Conservation (phyloP, 2,113 vertebrate genomes). For the Peucedramus taeniatus region DNA sequence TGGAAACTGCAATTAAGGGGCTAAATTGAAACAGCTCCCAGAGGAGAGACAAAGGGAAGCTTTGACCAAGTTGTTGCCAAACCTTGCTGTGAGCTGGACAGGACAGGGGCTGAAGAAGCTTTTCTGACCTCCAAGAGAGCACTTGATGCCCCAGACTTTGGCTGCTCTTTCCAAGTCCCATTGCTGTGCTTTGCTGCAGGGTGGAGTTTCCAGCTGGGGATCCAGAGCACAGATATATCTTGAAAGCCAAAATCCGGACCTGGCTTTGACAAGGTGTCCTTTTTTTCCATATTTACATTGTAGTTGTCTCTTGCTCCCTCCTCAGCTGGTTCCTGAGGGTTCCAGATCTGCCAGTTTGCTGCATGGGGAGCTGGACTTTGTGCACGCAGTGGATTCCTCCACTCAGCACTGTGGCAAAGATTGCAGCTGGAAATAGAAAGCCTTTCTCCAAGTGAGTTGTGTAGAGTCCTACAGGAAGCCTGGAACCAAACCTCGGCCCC, state of each 20-base stretch:
- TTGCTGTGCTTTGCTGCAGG: background rate
- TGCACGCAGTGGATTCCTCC: rapidly evolving
- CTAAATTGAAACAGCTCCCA: background rate
- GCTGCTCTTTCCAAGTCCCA: background rate
- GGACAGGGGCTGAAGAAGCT: background rate
- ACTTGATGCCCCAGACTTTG: background rate
- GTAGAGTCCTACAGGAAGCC: background rate
- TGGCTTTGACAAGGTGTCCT: background rate
- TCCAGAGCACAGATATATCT: background rate
- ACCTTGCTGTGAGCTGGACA: background rate
- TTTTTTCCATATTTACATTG: background rate
- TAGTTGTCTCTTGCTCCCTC: background rate
- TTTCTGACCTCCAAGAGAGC: background rate
- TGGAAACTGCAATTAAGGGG: background rate
- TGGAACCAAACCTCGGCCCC: background rate
- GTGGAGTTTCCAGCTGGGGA: background rate
- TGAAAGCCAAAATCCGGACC: background rate
- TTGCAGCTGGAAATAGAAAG: background rate
- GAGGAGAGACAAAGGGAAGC: background rate
- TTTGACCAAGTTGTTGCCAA: background rate
- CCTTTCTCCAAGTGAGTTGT: background rate
- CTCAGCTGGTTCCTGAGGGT: background rate
- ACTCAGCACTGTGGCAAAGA: background rate
- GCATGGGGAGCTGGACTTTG: rapidly evolving
- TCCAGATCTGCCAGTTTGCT: background rate